Base-by-base conservation (phyloP, 1,140 invertebrate species). In the Neodiprion virginianus region DNA sequence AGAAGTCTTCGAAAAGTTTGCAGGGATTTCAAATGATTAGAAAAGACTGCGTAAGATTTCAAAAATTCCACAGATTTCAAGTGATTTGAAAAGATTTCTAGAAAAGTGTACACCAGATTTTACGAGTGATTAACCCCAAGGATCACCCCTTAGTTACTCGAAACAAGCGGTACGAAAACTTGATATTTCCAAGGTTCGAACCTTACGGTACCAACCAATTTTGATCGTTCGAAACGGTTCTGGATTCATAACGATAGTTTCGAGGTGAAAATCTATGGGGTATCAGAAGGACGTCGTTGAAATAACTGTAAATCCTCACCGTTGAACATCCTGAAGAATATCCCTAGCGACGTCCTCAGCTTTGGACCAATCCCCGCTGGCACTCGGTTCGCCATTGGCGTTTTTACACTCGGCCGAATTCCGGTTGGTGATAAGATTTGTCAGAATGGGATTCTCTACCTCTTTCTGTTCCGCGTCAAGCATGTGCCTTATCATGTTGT, bases 311-410 rank as follows among this genome's bases (percentile, higher is more conserved):
- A 14, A 11, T 69, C 10, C 67, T 47, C 81, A 91, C 90, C 91
- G 92, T 80, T 92, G 90, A 17, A 93, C 91, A 83, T 93, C 92
- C 79, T 92, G 90, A 14, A 93, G 81, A 67, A 93, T 90, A 80
- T 93, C 92, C 80, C 88, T 90, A 0, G 92, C 91, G 74, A 90
- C 87, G 78, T 91, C 89, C 14, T 84, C 79, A 8, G 78, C 75
- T 74, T 84, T 83, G 23, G 74, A 78, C 75, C 76, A 81, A 7
- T 81, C 79, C 65, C 53, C 75, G 8, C 23, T 76, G 21, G 28
- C 67, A 17, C 1, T 72, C 48, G 74, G 8, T 8, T 78, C 72
- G 8, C 75, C 67, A 48, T 77, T 72, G 66, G 77, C 61, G 40
- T 78, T 75, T 14, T 76, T 72, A 8, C 68, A 75, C 11, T 84